Evolutionary conservation across 2,113 vertebrate species (phyloP).

Genomic region (Prietella phreatophila): DNA sequence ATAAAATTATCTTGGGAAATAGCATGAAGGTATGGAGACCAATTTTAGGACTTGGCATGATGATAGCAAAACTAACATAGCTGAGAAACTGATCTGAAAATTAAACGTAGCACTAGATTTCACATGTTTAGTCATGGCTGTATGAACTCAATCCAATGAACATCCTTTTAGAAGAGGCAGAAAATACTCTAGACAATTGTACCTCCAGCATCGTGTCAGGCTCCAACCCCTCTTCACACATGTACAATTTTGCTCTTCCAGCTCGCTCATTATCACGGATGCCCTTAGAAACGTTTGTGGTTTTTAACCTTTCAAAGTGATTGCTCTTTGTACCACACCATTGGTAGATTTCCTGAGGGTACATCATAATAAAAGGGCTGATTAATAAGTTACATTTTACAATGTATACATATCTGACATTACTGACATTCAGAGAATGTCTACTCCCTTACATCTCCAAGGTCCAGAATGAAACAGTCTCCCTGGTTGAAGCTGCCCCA

Average conservation of each 20-base stretch:
- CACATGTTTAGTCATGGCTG: not conserved
- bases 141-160: not conserved
- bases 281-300: slow-evolving; percentile 85
- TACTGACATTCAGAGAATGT: not conserved
- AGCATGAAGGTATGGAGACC: not conserved
- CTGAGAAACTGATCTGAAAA: not conserved
- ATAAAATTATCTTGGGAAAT: not conserved
- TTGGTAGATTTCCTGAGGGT: slow-evolving; percentile 86
- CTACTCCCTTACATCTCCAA: slow-evolving; percentile 81
- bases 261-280: slow-evolving; percentile 94
- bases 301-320: slow-evolving; percentile 87
- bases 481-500: slow-evolving; percentile 97
- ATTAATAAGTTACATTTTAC: not conserved
- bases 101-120: not conserved
- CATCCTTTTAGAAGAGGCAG: not conserved
- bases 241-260: slow-evolving; percentile 81
- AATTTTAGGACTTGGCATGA: not conserved
- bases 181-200: not conserved
- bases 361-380: not conserved
- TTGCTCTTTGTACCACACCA: slow-evolving; percentile 93
- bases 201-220: slow-evolving; percentile 89
- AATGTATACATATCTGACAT: not conserved
- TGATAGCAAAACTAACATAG: not conserved
- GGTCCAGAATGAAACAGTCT: slow-evolving; percentile 97
- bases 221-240: slow-evolving; percentile 85